phyloP scores from a whole-genome alignment of 30 jellyfish, hydroid and myxozoan species.

The Aurelia sp. region DNA sequence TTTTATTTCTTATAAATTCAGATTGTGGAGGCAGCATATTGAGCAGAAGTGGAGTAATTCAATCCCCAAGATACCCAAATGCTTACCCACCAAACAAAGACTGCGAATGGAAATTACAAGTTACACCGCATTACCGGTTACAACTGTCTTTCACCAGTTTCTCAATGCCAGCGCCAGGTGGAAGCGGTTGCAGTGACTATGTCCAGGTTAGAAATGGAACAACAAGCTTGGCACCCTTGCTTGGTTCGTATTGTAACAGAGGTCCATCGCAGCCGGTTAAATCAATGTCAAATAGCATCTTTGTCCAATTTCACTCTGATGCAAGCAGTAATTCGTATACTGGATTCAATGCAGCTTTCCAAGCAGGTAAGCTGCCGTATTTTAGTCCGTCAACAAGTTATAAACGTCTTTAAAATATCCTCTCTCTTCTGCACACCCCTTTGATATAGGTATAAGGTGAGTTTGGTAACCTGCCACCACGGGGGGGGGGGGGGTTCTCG shows the following conservation, averaged over 20 bases:
- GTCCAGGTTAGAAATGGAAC: constrained; percentile 72
- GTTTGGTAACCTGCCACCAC: too few species aligned
- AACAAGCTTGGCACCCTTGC: constrained; percentile 16
- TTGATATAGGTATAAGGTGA: too few species aligned
- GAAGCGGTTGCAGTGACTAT: constrained; percentile 66
- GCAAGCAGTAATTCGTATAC: constrained; percentile 41
- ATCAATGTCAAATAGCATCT: constrained; percentile 38
- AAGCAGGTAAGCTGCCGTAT: constrained; percentile 30
- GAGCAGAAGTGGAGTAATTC: constrained; percentile 72
- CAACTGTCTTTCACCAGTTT: constrained; percentile 48
- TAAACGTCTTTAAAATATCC: not conserved
- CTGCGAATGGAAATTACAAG: constrained; percentile 74
- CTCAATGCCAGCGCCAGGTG: constrained; percentile 68
- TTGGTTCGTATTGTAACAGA: constrained; percentile 53
- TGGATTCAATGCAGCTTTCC: constrained; percentile 61
- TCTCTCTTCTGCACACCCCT: not conserved
- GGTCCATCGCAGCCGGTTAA: constrained; percentile 26
- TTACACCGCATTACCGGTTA: constrained; percentile 65
- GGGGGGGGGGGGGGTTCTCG: too few species aligned
- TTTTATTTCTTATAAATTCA: not conserved
- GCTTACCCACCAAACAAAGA: constrained; percentile 77
- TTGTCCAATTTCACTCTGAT: constrained; percentile 66
- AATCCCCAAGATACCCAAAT: constrained; percentile 79
- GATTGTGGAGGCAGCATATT: constrained; percentile 87
- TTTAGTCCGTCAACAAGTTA: not conserved